phyloP scores from a whole-genome alignment of 2,797 vertebrate species.

The Myoxocephalus aenaeus region DNA sequence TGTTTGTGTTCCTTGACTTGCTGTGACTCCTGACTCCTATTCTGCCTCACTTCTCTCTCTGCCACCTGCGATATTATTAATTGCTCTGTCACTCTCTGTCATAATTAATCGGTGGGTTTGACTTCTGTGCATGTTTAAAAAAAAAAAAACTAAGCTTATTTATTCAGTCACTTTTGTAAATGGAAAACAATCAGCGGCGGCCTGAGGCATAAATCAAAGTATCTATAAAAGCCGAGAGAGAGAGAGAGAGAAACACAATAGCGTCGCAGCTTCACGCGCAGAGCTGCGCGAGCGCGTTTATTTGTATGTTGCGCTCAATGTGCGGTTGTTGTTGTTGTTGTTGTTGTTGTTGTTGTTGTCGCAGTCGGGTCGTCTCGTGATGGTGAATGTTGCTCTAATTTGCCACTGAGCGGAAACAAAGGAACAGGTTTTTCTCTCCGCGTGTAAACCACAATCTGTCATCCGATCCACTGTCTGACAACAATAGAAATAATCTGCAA shows the following conservation, averaged over 20 bases:
- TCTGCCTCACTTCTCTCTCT: slow-evolving; percentile 11
- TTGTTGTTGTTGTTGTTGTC: not conserved
- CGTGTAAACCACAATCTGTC: not conserved
- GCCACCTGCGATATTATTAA: slow-evolving; percentile 37
- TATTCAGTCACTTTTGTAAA: slow-evolving; percentile 68
- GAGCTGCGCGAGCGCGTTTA: not conserved
- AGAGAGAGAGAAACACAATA: slow-evolving; percentile 18
- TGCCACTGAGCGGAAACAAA: not conserved
- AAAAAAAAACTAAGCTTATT: slow-evolving; percentile 57
- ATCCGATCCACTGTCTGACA: not conserved
- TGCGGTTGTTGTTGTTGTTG: not conserved
- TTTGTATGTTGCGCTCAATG: not conserved
- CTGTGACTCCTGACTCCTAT: slow-evolving; percentile 30
- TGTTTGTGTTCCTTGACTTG: not conserved
- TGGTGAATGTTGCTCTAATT: not conserved
- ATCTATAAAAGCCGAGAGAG: slow-evolving; percentile 34
- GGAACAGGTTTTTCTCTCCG: too few species aligned
- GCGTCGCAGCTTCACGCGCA: slow-evolving; percentile 1
- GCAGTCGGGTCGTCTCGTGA: not conserved
- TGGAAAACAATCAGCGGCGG: slow-evolving; percentile 63
- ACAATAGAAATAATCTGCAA: not conserved
- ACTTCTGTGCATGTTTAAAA: slow-evolving; percentile 49
- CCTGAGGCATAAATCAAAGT: slow-evolving; percentile 61
- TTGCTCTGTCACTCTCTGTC: slow-evolving; percentile 27
- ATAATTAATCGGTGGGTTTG: slow-evolving; percentile 71